These are phyloP conservation scores for Aythya baeri DNA, from an alignment of 2,113 vertebrate genomes.

Conservation along the genomic window DNA sequence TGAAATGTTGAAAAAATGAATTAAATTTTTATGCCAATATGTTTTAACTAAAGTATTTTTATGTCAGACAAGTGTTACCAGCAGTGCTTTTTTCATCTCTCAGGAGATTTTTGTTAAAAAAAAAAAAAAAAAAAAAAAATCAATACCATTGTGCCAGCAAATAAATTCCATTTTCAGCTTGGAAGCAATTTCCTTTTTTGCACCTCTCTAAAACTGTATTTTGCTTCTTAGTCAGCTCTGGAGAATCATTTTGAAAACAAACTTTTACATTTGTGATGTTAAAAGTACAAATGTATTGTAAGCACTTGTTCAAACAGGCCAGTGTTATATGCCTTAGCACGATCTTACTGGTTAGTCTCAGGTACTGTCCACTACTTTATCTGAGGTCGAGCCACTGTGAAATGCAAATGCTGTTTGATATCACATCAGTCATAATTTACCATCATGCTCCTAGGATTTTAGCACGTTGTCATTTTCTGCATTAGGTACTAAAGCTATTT, in stretches of 20 bases:
- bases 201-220: neutral
- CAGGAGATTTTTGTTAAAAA: neutral
- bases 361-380: neutral
- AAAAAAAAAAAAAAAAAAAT: neutral
- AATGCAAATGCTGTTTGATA: neutral
- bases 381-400: neutral
- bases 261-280: neutral
- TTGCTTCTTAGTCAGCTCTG: neutral
- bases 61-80: neutral
- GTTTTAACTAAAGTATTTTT: neutral
- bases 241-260: neutral
- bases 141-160: slow-evolving; percentile 13
- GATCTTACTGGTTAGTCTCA: neutral
- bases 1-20: neutral
- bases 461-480: neutral
- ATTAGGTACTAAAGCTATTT: neutral
- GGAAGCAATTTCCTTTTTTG: neutral
- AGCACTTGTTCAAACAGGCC: neutral
- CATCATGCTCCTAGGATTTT: neutral
- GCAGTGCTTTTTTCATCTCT: neutral
- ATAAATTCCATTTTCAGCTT: neutral
- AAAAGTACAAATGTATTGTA: neutral
- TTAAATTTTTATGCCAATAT: neutral
- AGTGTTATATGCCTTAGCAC: neutral
- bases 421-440: neutral